phyloP scores from a whole-genome alignment of 2,888 invertebrate species.

The Xestia ashworthii region DNA sequence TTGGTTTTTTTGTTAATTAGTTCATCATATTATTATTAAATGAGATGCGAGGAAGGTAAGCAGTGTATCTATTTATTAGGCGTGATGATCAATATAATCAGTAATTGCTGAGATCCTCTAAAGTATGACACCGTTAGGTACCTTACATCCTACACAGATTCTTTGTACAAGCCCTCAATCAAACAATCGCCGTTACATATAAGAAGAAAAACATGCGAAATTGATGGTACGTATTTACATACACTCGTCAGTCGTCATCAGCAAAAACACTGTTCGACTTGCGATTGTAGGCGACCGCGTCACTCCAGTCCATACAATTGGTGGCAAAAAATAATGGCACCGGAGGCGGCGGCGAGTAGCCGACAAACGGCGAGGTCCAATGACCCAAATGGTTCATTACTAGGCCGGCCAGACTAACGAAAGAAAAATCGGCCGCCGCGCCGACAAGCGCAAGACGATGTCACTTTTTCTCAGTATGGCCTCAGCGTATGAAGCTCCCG shows the following conservation, averaged over 20 bases:
- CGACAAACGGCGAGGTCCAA: conserved; percentile 88
- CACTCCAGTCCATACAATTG: conserved; percentile 80
- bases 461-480: conserved; percentile 52
- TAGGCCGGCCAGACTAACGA: conserved; percentile 85
- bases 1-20: not conserved
- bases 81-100: conserved; percentile 2
- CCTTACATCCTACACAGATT: conserved; percentile 72
- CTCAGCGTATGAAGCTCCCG: conserved; percentile 38
- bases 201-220: conserved; percentile 69
- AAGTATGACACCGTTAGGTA: conserved; percentile 72
- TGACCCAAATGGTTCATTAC: conserved; percentile 89
- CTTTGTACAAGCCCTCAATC: conserved; percentile 69
- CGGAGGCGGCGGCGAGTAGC: conserved; percentile 79
- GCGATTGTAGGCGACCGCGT: conserved; percentile 78
- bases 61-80: not conserved
- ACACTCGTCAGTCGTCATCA: conserved; percentile 50
- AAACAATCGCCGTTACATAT: conserved; percentile 72
- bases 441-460: conserved; percentile 71
- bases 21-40: conserved; percentile 2
- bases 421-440: conserved; percentile 86
- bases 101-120: conserved; percentile 48
- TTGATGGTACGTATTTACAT: conserved; percentile 66
- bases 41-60: not conserved
- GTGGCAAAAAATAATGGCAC: conserved; percentile 83
- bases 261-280: conserved; percentile 72